Evolutionary conservation across 1,140 invertebrate species (phyloP).

Genomic region (Lycorma delicatula): DNA sequence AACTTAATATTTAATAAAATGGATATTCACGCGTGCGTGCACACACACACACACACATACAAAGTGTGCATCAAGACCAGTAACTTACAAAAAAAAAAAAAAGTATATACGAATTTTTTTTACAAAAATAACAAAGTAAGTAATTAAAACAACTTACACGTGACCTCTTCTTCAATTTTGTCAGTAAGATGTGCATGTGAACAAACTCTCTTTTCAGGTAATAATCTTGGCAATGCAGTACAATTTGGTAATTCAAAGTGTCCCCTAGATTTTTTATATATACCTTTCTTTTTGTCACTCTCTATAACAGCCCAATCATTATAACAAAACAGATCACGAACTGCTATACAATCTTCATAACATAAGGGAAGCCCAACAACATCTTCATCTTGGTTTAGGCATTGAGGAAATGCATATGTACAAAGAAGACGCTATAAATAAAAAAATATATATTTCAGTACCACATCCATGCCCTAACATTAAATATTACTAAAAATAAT

Average conservation of each 20-base stretch:
- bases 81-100: too few species aligned
- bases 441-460: neutral
- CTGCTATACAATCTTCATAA: slow-evolving; percentile 87
- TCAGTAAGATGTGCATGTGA: slow-evolving; percentile 76
- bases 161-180: slow-evolving; percentile 63
- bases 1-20: too few species aligned
- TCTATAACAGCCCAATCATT: slow-evolving; percentile 86
- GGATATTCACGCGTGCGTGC: too few species aligned
- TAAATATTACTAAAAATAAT: neutral
- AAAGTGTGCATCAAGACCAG: too few species aligned
- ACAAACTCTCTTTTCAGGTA: slow-evolving; percentile 50
- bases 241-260: slow-evolving; percentile 85
- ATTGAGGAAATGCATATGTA: slow-evolving; percentile 85
- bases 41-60: too few species aligned
- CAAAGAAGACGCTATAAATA: slow-evolving; percentile 66
- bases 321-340: slow-evolving; percentile 83
- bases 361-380: slow-evolving; percentile 59
- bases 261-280: slow-evolving; percentile 68
- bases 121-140: too few species aligned
- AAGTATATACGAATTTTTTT: too few species aligned
- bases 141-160: slow-evolving; percentile 52
- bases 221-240: slow-evolving; percentile 61
- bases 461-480: neutral
- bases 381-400: slow-evolving; percentile 51
- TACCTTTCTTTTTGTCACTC: slow-evolving; percentile 71